Conservation (phyloP, 1,140 invertebrate genomes). For the Drosophila virilis region DNA sequence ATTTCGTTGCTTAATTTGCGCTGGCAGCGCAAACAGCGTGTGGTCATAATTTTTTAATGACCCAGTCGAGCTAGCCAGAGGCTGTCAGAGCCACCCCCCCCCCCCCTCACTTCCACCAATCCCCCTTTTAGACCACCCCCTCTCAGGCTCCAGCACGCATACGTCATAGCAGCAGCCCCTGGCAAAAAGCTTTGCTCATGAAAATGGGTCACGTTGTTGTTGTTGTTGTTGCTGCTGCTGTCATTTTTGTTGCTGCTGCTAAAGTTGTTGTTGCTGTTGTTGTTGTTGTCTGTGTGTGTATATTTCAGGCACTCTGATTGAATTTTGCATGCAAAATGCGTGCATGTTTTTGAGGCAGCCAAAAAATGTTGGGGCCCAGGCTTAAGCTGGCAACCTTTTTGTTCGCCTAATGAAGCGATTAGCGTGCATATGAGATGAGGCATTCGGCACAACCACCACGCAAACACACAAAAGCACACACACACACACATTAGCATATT, state of each 20-base stretch:
- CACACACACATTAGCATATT: constrained; percentile 3
- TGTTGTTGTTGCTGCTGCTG: constrained; percentile 40
- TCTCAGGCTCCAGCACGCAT: constrained; percentile 41
- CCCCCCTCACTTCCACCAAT: background rate
- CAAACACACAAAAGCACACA: background rate
- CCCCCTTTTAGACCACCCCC: constrained; percentile 7
- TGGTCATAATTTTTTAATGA: constrained; percentile 79
- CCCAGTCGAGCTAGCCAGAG: constrained; percentile 38
- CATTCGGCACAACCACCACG: constrained; percentile 21
- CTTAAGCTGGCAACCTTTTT: constrained; percentile 27
- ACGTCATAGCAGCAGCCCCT: constrained; percentile 70
- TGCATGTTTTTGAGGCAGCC: constrained; percentile 25
- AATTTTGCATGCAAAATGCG: constrained; percentile 78
- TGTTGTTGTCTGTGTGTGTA: constrained; percentile 40
- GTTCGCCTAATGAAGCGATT: constrained; percentile 75
- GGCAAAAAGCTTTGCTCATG: constrained; percentile 75
- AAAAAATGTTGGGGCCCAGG: constrained; percentile 15
- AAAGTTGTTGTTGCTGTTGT: constrained; percentile 40
- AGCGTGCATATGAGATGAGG: constrained; percentile 65
- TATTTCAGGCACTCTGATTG: constrained; percentile 55
- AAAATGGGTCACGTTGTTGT: constrained; percentile 69
- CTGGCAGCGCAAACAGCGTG: constrained; percentile 50
- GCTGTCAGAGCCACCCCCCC: constrained; percentile 18
- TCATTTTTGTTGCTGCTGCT: constrained; percentile 38
- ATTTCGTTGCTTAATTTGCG: constrained; percentile 33